phyloP scores from a whole-genome alignment of 2,797 vertebrate genomes.

The Acrocephalus scirpaceus region DNA sequence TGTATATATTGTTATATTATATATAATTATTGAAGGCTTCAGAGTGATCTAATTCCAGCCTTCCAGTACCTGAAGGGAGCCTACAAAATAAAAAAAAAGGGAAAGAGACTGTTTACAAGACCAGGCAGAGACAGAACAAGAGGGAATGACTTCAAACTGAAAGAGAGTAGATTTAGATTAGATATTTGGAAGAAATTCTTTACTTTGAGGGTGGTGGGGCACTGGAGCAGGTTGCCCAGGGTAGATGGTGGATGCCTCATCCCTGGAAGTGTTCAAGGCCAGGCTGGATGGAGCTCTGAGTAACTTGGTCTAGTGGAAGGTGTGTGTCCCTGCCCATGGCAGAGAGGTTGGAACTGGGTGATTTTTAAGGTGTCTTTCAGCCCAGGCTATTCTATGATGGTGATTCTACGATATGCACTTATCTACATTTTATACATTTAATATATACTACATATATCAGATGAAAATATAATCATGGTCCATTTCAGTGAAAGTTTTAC shows the following conservation, averaged over 20 bases:
- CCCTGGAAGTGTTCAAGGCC: accelerated
- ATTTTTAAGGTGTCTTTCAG: not conserved
- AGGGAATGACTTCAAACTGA: not conserved
- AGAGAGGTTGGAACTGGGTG: accelerated
- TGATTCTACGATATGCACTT: not conserved
- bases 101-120: not conserved
- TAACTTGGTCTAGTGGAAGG: accelerated
- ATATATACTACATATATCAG: not conserved
- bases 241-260: no score
- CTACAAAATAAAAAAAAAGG: not conserved
- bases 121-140: not conserved
- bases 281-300: accelerated
- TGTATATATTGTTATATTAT: not conserved
- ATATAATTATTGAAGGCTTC: not conserved
- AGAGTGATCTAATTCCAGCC: not conserved
- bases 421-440: not conserved
- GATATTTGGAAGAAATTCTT: not conserved
- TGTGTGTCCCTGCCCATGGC: accelerated
- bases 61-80: not conserved
- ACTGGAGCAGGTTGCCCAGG: accelerated
- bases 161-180: accelerated
- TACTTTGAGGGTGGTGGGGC: not conserved
- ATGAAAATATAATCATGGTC: accelerated
- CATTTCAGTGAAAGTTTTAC: not conserved
- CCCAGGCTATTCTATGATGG: not conserved